phyloP scores from a whole-genome alignment of 2,888 invertebrate species.

The Catocala sponsa region DNA sequence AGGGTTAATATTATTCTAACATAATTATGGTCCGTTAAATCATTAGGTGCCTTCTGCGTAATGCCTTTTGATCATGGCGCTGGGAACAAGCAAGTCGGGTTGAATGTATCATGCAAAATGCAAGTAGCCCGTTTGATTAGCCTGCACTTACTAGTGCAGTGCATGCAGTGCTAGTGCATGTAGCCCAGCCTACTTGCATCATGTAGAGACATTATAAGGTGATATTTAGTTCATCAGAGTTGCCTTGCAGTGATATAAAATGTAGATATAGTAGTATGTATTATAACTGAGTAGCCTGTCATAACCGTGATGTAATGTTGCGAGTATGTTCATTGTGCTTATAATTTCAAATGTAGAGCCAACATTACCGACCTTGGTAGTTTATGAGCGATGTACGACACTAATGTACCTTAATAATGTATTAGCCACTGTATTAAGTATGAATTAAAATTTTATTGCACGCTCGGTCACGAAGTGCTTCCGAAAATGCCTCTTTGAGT shows the following conservation, averaged over 20 bases:
- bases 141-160: no score
- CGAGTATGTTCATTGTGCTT: slow-evolving; percentile 40
- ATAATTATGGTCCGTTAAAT: slow-evolving; percentile 1
- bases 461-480: slow-evolving; percentile 74
- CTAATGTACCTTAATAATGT: slow-evolving; percentile 71
- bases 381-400: slow-evolving; percentile 58
- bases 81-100: no score
- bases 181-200: no score
- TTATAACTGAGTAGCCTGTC: neutral
- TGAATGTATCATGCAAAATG: no score
- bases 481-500: slow-evolving; percentile 56
- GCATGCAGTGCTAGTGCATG: no score
- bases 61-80: no score
- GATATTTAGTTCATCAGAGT: no score
- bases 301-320: slow-evolving; percentile 14
- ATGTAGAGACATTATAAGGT: no score
- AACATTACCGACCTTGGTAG: slow-evolving; percentile 48
- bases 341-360: slow-evolving; percentile 30
- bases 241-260: no score
- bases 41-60: neutral
- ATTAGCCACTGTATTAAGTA: slow-evolving; percentile 70
- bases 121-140: no score
- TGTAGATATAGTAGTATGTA: neutral
- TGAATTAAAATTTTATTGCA: slow-evolving; percentile 74
- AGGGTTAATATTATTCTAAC: slow-evolving; percentile 6